Percentiles rank a stretch among this genome's conserved stretches.
Conservation (phyloP, 1,140 invertebrate genomes). For the Drosophila triauraria region DNA sequence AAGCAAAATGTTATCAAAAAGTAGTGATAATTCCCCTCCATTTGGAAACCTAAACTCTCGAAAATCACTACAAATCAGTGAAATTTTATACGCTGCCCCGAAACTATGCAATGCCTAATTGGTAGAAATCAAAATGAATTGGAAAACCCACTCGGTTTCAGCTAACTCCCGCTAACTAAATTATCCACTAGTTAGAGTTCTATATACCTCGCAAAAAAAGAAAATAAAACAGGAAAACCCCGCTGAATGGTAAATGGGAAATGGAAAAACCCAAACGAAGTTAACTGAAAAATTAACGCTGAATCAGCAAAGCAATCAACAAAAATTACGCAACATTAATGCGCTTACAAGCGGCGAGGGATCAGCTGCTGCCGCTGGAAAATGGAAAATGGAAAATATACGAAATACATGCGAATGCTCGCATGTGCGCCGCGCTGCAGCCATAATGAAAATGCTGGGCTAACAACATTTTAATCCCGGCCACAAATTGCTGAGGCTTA, state of each 20-base stretch:
- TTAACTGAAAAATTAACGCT: conserved; percentile 60
- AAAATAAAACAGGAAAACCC: too few relatives aligned
- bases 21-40: not conserved
- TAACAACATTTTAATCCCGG: conserved; percentile 69
- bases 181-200: conserved; percentile 21
- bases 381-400: conserved; percentile 8
- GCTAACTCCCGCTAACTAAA: conserved; percentile 9
- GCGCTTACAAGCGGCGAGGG: conserved; percentile 36
- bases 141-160: conserved; percentile 3
- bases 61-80: not conserved
- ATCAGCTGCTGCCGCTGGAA: conserved; percentile 27
- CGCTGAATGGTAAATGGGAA: conserved; percentile 15
- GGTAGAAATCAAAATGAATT: conserved; percentile 18
- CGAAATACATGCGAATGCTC: not conserved
- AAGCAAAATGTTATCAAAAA: not conserved
- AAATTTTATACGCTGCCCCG: not conserved
- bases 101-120: conserved; percentile 5
- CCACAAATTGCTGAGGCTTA: conserved; percentile 75
- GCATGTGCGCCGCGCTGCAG: conserved; percentile 25
- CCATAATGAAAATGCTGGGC: conserved; percentile 58
- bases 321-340: conserved; percentile 66
- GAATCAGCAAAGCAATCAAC: conserved; percentile 76
- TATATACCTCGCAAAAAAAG: not conserved
- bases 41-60: not conserved
- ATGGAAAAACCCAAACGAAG: conserved; percentile 36